Base-by-base conservation (phyloP, 1,140 invertebrate species). In the Nasonia giraulti region DNA sequence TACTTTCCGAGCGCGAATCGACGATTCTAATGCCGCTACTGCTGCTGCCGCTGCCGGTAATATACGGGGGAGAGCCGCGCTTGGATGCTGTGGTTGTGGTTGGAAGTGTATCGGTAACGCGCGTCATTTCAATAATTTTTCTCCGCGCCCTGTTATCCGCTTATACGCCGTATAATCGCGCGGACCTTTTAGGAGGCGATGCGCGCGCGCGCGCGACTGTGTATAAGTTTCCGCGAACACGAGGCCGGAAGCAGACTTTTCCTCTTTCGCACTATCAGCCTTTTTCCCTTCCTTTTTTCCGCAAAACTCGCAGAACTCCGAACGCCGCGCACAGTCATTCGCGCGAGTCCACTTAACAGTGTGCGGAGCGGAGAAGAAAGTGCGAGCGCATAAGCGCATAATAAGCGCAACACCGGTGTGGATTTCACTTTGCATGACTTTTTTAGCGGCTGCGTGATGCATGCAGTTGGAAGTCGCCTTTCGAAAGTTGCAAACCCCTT, bases 1-100 rank as follows among this genome's bases (percentile, higher is more conserved):
- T 86, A 84, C 82, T 78, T 84, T 84, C 20, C 75, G 77, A 55
- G 66, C 68, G 62, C 66, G 82, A 23, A 77, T 77, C 75, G 75
- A 3, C 75, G 17, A n/a, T 74, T 74, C 71, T 74, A 31, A 23
- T 44, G 40, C 27, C 33, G 17, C 23, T 14, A 40, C 73, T 75
- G 37, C 14, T 37, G 20, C 11, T 71, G 6, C 68, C 68, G 7
- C 23, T 31, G 68, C 68, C 27, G 23, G 5, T 44, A 44, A 7
- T 44, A 44, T 8, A 10, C 40, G 6, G 40, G 40, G 40, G 10
- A 44, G 40, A 44, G 40, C 40, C 12, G 5, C 20, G 17, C 55
- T 62, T 17, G 55, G 20, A 20, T 62, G 55, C 55, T 20, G 20
- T 5, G 55, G 55, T 62, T 62, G 14, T 62, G 55, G 20, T 17